Percentiles rank a stretch among this genome's conserved stretches.
Conservation (phyloP, 2,888 invertebrate genomes). For the Phoenoteleia sp. region DNA sequence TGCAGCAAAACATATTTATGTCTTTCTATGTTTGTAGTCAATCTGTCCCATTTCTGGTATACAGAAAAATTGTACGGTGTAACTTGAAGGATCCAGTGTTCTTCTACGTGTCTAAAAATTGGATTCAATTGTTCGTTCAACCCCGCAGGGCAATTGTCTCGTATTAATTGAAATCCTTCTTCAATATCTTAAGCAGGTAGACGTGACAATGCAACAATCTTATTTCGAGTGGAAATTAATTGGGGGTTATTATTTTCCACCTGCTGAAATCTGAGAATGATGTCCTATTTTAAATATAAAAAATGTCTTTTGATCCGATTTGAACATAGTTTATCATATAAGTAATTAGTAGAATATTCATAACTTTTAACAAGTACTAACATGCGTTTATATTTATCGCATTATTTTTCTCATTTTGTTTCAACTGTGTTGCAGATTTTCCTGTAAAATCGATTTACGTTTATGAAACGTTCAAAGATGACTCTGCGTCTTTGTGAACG, state of each 20-base stretch:
- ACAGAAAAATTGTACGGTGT: background rate
- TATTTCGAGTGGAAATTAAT: background rate
- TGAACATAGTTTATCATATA: too few relatives aligned
- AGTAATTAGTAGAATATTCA: too few relatives aligned
- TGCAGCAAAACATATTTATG: background rate
- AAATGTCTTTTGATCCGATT: too few relatives aligned
- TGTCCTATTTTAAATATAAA: background rate
- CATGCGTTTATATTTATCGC: too few relatives aligned
- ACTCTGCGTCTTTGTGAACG: conserved; percentile 34
- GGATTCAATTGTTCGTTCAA: background rate
- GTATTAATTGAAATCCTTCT: background rate
- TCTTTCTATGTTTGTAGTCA: background rate
- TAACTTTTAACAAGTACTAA: too few relatives aligned
- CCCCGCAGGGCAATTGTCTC: background rate
- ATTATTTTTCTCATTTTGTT: too few relatives aligned
- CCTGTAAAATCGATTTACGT: too few relatives aligned
- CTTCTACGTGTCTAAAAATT: background rate
- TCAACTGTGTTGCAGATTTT: too few relatives aligned
- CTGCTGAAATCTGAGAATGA: background rate
- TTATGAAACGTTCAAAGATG: conserved; percentile 48
- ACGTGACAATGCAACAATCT: background rate
- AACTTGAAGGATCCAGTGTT: background rate
- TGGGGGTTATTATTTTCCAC: background rate
- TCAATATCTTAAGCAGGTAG: background rate
- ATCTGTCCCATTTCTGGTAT: background rate